Percentiles rank a stretch among this genome's conserved stretches.
phyloP scores from a whole-genome alignment of 2,888 invertebrate genomes.

The Melipona beecheii region DNA sequence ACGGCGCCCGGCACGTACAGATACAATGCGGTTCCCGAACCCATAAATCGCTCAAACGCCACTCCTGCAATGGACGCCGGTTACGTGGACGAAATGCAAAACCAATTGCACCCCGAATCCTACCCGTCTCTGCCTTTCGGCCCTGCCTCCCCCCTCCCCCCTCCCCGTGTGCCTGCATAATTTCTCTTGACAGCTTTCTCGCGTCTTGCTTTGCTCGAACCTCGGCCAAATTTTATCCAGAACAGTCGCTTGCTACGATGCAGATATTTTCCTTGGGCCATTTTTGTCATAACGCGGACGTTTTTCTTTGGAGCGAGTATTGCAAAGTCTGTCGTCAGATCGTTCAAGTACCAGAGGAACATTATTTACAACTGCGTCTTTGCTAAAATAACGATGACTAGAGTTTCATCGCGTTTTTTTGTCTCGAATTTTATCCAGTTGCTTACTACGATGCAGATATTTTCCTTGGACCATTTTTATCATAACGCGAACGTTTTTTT shows the following conservation, averaged over 20 bases:
- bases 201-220: slow-evolving; percentile 3
- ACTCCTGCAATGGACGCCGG: slow-evolving; percentile 62
- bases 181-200: slow-evolving; percentile 47
- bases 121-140: slow-evolving; percentile 30
- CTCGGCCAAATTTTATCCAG: background rate
- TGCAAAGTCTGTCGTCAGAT: rapidly evolving
- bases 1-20: slow-evolving; percentile 66
- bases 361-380: background rate
- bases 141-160: background rate
- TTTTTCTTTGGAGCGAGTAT: background rate
- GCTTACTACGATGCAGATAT: background rate
- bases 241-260: background rate
- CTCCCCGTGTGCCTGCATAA: slow-evolving; percentile 33
- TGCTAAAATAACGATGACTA: background rate
- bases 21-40: slow-evolving; percentile 76
- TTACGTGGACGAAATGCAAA: slow-evolving; percentile 63
- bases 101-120: slow-evolving; percentile 57
- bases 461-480: background rate
- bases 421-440: background rate
- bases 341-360: background rate
- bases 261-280: too few relatives aligned
- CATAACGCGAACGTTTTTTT: background rate
- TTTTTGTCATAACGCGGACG: background rate
- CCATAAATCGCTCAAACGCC: slow-evolving; percentile 79
- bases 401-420: background rate